These are phyloP conservation scores for Bombus superbus DNA, from an alignment of 1,140 invertebrate genomes.

Conservation along the genomic window DNA sequence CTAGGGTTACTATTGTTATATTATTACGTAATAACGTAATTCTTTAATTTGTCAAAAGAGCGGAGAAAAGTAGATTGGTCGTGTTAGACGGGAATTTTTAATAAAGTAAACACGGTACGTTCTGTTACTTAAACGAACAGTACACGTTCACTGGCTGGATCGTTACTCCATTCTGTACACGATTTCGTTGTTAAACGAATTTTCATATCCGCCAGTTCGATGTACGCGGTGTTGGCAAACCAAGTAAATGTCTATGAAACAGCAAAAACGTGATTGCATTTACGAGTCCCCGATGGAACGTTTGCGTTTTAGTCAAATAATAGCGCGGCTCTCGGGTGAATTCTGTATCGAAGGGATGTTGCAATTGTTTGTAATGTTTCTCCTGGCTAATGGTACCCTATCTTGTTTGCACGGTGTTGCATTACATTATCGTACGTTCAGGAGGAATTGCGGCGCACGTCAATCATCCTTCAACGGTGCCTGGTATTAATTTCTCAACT, in stretches of 20 bases:
- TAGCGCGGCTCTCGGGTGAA: background rate
- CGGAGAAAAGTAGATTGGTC: background rate
- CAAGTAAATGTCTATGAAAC: slow-evolving; percentile 32
- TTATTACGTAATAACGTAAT: background rate
- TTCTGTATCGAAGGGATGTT: slow-evolving; percentile 17
- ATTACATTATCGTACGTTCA: slow-evolving; percentile 40
- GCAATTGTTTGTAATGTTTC: slow-evolving; percentile 36
- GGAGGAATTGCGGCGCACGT: slow-evolving; percentile 55
- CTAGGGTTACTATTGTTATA: background rate
- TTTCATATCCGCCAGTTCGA: slow-evolving; percentile 18
- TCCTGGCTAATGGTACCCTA: slow-evolving; percentile 26
- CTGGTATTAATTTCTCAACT: slow-evolving; percentile 60
- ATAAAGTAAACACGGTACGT: background rate
- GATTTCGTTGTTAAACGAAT: slow-evolving; percentile 43
- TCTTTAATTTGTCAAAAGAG: background rate
- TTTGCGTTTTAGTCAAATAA: slow-evolving; percentile 31
- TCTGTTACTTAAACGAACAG: background rate
- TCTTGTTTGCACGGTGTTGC: slow-evolving; percentile 41
- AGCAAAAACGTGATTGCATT: slow-evolving; percentile 34
- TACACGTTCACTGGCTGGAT: slow-evolving; percentile 17
- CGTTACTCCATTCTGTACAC: slow-evolving; percentile 9
- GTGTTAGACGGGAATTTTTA: background rate
- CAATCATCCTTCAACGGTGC: slow-evolving; percentile 52
- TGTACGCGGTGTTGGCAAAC: slow-evolving; percentile 34
- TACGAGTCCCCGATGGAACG: background rate